These are phyloP conservation scores for Azemiops feae DNA, from an alignment of 2,113 vertebrate species.

Conservation along the genomic window DNA sequence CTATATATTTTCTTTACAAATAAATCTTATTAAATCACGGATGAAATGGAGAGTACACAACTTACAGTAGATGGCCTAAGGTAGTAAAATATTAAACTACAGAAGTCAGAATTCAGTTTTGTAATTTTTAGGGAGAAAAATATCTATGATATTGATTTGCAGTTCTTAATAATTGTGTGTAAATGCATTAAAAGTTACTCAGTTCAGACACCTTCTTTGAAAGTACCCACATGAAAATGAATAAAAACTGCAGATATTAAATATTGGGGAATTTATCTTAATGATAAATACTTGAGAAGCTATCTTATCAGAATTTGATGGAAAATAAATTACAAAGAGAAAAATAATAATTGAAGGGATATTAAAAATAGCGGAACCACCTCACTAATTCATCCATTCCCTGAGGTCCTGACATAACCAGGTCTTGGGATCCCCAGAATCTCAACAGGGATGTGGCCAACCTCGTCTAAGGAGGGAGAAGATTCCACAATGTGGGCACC, in stretches of 20 bases:
- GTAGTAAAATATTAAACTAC: background rate
- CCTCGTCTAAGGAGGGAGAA: background rate
- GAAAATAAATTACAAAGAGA: background rate
- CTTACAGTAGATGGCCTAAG: background rate
- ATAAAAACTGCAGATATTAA: background rate
- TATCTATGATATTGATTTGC: background rate
- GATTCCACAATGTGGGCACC: background rate
- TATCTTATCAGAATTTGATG: background rate
- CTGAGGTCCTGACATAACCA: background rate
- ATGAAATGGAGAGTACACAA: background rate
- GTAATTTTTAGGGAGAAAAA: background rate
- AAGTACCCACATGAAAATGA: background rate
- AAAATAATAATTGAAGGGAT: background rate
- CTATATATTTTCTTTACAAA: background rate
- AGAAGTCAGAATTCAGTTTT: background rate
- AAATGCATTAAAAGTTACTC: background rate
- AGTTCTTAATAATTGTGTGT: background rate
- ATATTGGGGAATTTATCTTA: background rate
- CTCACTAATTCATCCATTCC: background rate
- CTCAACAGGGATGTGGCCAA: background rate
- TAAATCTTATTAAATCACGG: background rate
- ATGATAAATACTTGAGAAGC: background rate
- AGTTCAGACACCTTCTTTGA: background rate
- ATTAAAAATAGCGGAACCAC: background rate
- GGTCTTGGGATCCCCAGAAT: background rate